A percentile compares a stretch with the other conserved stretches of the same genome.
Evolutionary conservation across 2,888 invertebrate genomes (phyloP).

Genomic region (Saturnia japonica): DNA sequence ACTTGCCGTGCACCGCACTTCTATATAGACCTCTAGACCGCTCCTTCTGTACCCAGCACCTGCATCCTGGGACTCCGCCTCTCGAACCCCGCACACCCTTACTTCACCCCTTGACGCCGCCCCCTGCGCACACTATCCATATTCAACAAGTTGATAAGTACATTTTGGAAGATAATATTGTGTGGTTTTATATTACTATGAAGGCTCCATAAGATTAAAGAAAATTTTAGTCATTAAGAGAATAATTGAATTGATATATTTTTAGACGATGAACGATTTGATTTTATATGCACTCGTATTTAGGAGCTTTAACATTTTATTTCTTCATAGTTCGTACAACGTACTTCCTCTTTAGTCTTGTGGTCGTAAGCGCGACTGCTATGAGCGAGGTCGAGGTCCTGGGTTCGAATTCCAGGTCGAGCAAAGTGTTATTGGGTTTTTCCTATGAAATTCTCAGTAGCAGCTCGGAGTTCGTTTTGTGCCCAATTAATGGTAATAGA

Average conservation of each 20-base stretch:
- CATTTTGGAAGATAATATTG: background rate
- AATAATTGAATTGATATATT: background rate
- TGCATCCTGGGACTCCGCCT: slow-evolving; percentile 22
- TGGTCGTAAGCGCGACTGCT: too few relatives aligned
- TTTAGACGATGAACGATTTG: background rate
- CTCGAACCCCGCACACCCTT: slow-evolving; percentile 17
- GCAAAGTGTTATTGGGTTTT: too few relatives aligned
- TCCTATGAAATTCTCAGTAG: too few relatives aligned
- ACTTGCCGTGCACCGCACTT: slow-evolving; percentile 15
- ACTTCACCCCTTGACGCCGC: slow-evolving; percentile 21
- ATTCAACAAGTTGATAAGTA: slow-evolving; percentile 17
- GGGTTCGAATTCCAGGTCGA: too few relatives aligned
- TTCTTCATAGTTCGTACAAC: background rate
- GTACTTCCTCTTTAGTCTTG: too few relatives aligned
- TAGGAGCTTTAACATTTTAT: background rate
- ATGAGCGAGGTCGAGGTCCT: too few relatives aligned
- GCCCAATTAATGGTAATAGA: too few relatives aligned
- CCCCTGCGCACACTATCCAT: slow-evolving; percentile 12
- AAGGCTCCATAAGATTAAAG: background rate
- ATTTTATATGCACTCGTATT: background rate
- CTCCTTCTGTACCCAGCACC: slow-evolving; percentile 14
- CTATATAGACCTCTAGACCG: slow-evolving; percentile 25
- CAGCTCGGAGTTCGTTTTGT: too few relatives aligned
- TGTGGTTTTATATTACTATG: background rate
- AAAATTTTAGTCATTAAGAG: background rate